Conservation (phyloP, 2,888 invertebrate genomes). For the Volucella bombylans region DNA sequence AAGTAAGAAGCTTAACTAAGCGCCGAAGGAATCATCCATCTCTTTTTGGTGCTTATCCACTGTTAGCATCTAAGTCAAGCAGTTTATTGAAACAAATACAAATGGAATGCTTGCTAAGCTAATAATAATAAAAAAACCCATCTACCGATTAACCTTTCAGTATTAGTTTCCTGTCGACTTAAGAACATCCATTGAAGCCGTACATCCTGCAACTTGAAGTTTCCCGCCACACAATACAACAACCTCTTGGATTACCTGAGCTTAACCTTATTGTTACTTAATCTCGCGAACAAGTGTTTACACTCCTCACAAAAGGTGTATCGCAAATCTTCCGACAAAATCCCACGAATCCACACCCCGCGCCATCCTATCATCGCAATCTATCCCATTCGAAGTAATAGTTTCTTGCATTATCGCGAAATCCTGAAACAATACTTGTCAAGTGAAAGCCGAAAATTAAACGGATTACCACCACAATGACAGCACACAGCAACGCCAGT, state of each 20-base stretch:
- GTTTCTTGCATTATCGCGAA: slow-evolving; percentile 45
- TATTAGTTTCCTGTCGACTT: too few species aligned
- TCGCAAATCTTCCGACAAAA: slow-evolving; percentile 59
- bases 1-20: too few species aligned
- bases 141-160: too few species aligned
- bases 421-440: slow-evolving; percentile 71
- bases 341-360: slow-evolving; percentile 43
- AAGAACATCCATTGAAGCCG: too few species aligned
- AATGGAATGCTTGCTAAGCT: too few species aligned
- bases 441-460: slow-evolving; percentile 67
- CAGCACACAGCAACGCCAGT: slow-evolving; percentile 1
- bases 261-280: slow-evolving; percentile 29
- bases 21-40: too few species aligned
- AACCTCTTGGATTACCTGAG: slow-evolving; percentile 1
- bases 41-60: too few species aligned
- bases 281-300: slow-evolving; percentile 35
- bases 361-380: slow-evolving; percentile 21
- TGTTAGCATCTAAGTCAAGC: too few species aligned
- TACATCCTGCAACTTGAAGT: too few species aligned
- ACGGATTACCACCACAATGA: slow-evolving; percentile 55
- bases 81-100: too few species aligned
- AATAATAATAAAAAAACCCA: too few species aligned
- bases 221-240: too few species aligned
- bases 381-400: not conserved
- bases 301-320: slow-evolving; percentile 14